Conservation (phyloP, 1,140 invertebrate species). For the Phymastichus coffea region DNA sequence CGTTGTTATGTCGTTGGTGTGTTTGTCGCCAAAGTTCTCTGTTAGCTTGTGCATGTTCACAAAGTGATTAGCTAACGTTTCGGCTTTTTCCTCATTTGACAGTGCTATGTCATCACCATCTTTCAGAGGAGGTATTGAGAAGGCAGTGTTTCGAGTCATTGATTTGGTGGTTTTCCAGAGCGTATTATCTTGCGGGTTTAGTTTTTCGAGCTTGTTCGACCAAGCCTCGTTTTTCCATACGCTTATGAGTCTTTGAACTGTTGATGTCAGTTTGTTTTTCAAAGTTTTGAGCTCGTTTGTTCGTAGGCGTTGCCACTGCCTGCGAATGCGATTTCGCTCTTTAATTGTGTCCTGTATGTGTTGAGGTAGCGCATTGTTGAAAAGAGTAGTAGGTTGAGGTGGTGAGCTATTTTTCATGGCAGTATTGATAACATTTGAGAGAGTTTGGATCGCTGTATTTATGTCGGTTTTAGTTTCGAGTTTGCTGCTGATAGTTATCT, state of each 20-base stretch:
- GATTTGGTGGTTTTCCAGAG: slow-evolving; percentile 22
- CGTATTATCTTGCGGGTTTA: slow-evolving; percentile 23
- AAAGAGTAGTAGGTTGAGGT: no score
- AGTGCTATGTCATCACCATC: background rate
- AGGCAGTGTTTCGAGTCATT: slow-evolving; percentile 6
- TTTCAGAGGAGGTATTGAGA: background rate
- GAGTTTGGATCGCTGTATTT: no score
- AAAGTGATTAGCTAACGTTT: slow-evolving; percentile 23
- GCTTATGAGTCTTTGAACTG: slow-evolving; percentile 4
- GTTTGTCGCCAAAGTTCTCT: slow-evolving; percentile 1
- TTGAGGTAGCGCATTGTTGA: background rate
- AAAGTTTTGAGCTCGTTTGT: background rate
- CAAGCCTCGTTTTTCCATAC: slow-evolving; percentile 3
- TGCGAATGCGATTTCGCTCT: background rate
- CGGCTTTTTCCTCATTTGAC: slow-evolving; percentile 23
- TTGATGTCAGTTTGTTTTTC: slow-evolving; percentile 2
- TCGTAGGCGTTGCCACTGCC: background rate
- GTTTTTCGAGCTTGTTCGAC: slow-evolving; percentile 15
- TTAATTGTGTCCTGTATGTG: background rate
- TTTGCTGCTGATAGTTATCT: no score
- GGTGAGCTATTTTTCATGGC: background rate
- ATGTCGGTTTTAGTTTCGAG: no score
- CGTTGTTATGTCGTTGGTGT: background rate
- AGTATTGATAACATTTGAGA: no score
- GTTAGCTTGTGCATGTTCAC: slow-evolving; percentile 23